These are phyloP conservation scores for Moxostoma hubbsi DNA, from an alignment of 2,797 vertebrate genomes.

Conservation along the genomic window DNA sequence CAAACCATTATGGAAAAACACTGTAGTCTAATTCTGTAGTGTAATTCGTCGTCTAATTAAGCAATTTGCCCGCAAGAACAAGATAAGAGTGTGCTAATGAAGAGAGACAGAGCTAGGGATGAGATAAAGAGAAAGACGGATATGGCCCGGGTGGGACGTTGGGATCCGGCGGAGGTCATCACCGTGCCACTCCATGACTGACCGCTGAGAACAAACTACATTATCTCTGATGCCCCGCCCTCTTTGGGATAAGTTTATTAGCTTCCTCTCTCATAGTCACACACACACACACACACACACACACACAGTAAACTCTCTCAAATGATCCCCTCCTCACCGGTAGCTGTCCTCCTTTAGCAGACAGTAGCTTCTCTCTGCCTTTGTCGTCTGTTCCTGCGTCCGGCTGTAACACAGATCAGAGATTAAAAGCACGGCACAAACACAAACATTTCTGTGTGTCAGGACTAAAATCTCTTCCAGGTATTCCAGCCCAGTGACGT, in stretches of 20 bases:
- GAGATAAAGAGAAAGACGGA: neutral
- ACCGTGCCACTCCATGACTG: slow-evolving; percentile 39
- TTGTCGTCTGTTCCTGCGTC: slow-evolving; percentile 55
- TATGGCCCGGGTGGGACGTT: neutral
- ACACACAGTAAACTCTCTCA: slow-evolving; percentile 40
- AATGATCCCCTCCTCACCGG: slow-evolving; percentile 43
- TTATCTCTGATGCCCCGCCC: slow-evolving; percentile 63
- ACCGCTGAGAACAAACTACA: slow-evolving; percentile 45
- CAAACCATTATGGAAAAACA: neutral
- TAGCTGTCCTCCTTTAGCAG: slow-evolving; percentile 58
- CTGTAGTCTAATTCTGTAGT: no score
- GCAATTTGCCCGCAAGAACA: neutral
- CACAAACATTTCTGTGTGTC: neutral
- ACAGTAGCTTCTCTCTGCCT: slow-evolving; percentile 69
- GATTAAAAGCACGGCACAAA: slow-evolving; percentile 39
- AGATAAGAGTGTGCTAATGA: slow-evolving; percentile 2
- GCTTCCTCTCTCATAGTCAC: slow-evolving; percentile 46
- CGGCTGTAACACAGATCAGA: slow-evolving; percentile 58
- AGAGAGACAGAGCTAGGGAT: slow-evolving; percentile 27
- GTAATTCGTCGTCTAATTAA: slow-evolving; percentile 11
- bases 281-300: slow-evolving; percentile 45
- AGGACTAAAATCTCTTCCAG: slow-evolving; percentile 10
- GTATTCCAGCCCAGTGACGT: slow-evolving; percentile 27
- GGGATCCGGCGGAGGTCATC: slow-evolving; percentile 26
- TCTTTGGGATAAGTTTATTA: slow-evolving; percentile 60